Conservation (phyloP, 2,113 vertebrate genomes). For the Heterocephalus glaber region DNA sequence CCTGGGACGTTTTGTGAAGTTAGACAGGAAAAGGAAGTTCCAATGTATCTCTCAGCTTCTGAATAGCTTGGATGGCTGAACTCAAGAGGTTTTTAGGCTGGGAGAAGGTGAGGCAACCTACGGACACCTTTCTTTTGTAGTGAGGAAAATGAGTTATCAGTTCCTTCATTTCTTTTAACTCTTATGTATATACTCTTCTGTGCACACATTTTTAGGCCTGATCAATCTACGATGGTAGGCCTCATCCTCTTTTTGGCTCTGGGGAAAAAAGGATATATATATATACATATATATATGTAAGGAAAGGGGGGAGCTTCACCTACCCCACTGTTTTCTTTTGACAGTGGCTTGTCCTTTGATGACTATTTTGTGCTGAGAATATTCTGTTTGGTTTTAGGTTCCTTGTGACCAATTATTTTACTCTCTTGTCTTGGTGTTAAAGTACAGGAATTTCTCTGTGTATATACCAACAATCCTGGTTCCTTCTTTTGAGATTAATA, state of each 20-base stretch:
- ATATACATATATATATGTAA: neutral
- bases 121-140: constrained; percentile 1
- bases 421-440: constrained; percentile 66
- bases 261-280: neutral
- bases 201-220: constrained; percentile 24
- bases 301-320: neutral
- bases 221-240: neutral
- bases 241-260: neutral
- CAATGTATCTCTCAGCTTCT: constrained; percentile 54
- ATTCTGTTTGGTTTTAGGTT: constrained; percentile 56
- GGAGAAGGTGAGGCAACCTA: constrained; percentile 15
- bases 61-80: constrained; percentile 30
- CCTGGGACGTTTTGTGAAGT: constrained; percentile 66
- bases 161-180: constrained; percentile 30
- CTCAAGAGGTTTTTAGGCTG: constrained; percentile 38
- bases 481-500: constrained; percentile 58
- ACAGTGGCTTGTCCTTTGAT: neutral
- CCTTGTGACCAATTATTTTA: constrained; percentile 62
- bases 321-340: neutral
- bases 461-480: constrained; percentile 26
- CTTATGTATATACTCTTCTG: neutral
- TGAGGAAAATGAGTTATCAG: neutral
- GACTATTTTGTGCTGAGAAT: constrained; percentile 44
- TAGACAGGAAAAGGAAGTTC: constrained; percentile 76
- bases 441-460: constrained; percentile 62